Evolutionary conservation across 2,888 invertebrate species (phyloP).

Genomic region (Drosophila rubida): DNA sequence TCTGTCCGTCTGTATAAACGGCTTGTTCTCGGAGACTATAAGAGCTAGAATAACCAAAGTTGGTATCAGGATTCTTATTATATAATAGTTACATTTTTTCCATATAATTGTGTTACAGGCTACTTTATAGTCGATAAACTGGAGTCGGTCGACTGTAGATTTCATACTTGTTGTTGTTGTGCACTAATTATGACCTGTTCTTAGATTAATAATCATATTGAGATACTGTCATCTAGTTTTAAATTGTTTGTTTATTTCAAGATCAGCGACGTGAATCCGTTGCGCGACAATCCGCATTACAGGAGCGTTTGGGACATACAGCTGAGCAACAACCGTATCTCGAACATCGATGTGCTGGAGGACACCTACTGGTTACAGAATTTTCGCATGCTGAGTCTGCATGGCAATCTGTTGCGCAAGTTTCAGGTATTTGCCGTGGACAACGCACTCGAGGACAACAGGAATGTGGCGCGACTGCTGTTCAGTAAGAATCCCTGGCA

Average conservation of each 20-base stretch:
- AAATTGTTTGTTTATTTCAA: slow-evolving; percentile 72
- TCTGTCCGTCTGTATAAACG: too few relatives aligned
- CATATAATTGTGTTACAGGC: too few relatives aligned
- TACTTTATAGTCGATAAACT: too few relatives aligned
- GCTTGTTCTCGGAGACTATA: too few relatives aligned
- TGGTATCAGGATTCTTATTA: too few relatives aligned
- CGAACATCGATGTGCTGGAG: slow-evolving; percentile 89
- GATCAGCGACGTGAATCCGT: slow-evolving; percentile 89
- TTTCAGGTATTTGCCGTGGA: slow-evolving; percentile 93
- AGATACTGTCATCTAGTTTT: neutral
- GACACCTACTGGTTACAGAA: slow-evolving; percentile 91
- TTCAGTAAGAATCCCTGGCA: slow-evolving; percentile 93
- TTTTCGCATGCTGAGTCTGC: slow-evolving; percentile 91
- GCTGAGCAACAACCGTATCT: slow-evolving; percentile 91
- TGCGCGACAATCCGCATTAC: slow-evolving; percentile 89
- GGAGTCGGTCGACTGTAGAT: too few relatives aligned
- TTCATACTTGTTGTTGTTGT: too few relatives aligned
- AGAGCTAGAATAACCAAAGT: too few relatives aligned
- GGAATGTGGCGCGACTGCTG: slow-evolving; percentile 89
- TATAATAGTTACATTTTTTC: too few relatives aligned
- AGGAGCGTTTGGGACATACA: slow-evolving; percentile 90
- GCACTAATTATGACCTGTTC: too few relatives aligned
- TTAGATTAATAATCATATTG: too few relatives aligned
- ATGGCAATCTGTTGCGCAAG: slow-evolving; percentile 90
- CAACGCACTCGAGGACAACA: slow-evolving; percentile 90